A percentile compares a stretch with the other conserved stretches of the same genome.
Conservation (phyloP, 2,888 invertebrate genomes). For the Andrena bicolor region DNA sequence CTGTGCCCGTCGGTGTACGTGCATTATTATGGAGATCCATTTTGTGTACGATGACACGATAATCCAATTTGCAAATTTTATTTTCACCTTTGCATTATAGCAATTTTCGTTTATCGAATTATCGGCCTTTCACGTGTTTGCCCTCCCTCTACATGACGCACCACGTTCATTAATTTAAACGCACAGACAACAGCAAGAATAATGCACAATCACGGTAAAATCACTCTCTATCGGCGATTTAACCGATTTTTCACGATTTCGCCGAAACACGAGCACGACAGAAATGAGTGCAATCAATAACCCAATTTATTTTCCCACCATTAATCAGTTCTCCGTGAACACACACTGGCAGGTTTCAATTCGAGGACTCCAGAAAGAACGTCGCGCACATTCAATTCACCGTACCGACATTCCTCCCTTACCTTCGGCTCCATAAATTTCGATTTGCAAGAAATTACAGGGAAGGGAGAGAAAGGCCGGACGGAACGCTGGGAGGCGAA, state of each 20-base stretch:
- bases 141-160: neutral
- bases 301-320: too few species aligned
- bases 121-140: constrained; percentile 4
- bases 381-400: constrained; percentile 20
- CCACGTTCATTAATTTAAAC: constrained; percentile 13
- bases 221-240: too few species aligned
- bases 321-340: too few species aligned
- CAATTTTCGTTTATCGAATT: constrained; percentile 29
- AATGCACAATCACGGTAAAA: too few species aligned
- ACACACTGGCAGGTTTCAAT: too few species aligned
- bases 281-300: neutral
- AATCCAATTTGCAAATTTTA: constrained; percentile 42
- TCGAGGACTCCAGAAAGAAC: constrained; percentile 3
- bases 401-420: neutral
- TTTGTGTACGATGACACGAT: neutral
- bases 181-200: constrained; percentile 12
- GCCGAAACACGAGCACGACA: neutral
- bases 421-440: constrained; percentile 41
- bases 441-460: constrained; percentile 58
- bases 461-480: neutral
- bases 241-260: too few species aligned
- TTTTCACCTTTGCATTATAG: constrained; percentile 8
- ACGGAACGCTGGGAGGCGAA: neutral
- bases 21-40: neutral
- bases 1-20: neutral